phyloP scores from a whole-genome alignment of 2,888 invertebrate species.

The Synergus gifuensis region DNA sequence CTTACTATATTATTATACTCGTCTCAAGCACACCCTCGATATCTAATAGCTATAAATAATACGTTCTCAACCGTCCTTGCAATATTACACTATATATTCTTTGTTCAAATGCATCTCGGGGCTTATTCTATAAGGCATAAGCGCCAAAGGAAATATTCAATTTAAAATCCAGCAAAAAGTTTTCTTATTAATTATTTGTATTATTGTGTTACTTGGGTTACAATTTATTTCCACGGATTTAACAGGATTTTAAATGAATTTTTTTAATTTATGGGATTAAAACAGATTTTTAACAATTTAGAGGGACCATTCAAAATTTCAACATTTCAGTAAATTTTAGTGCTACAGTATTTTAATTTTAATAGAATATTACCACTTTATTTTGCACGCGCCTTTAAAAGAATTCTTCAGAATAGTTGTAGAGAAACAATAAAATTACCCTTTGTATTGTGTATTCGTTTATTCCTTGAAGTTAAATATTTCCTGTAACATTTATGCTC shows the following conservation, averaged over 20 bases:
- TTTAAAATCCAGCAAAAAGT: not conserved
- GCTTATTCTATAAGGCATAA: not conserved
- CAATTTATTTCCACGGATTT: too few relatives aligned
- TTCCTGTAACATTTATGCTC: conserved; percentile 6
- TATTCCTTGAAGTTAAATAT: not conserved
- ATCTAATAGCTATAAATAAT: conserved; percentile 61
- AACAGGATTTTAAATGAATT: too few relatives aligned
- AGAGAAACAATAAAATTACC: not conserved
- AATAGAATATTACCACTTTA: too few relatives aligned
- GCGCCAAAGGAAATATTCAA: not conserved
- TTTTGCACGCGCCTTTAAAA: too few relatives aligned
- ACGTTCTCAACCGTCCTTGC: conserved; percentile 45
- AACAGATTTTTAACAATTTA: too few relatives aligned
- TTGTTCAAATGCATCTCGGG: not conserved
- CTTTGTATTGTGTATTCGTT: not conserved
- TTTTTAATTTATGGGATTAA: too few relatives aligned
- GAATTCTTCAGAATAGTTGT: not conserved
- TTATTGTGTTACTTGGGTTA: too few relatives aligned
- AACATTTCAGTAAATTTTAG: too few relatives aligned
- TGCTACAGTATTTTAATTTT: too few relatives aligned
- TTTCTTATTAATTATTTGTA: too few relatives aligned
- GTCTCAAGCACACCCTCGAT: conserved; percentile 65
- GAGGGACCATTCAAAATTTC: too few relatives aligned
- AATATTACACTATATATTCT: not conserved
- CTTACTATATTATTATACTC: conserved; percentile 40